Conservation (phyloP, 1,140 invertebrate genomes). For the Tenebrio molitor region DNA sequence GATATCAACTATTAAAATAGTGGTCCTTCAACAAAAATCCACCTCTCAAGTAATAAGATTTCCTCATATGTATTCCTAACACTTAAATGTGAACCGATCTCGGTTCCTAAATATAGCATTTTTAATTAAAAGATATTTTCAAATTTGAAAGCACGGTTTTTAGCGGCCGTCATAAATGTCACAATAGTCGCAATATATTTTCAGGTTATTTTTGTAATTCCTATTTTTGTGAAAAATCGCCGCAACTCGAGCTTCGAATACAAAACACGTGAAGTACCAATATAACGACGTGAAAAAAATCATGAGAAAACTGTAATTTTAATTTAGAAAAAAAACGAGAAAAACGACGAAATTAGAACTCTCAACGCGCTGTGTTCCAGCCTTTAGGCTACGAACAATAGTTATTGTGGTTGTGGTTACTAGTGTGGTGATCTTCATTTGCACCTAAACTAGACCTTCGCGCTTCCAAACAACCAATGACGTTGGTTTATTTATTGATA, state of each 20-base stretch:
- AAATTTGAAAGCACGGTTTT: background rate
- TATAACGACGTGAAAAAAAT: too few relatives aligned
- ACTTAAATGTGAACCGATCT: background rate
- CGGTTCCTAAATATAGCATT: background rate
- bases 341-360: constrained; percentile 37
- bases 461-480: background rate
- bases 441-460: constrained; percentile 7
- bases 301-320: constrained; percentile 22
- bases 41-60: background rate
- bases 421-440: constrained; percentile 31
- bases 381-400: constrained; percentile 39
- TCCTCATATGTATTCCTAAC: constrained; percentile 10
- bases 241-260: too few relatives aligned
- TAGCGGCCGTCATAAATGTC: constrained; percentile 16
- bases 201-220: background rate
- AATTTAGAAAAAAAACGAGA: constrained; percentile 12
- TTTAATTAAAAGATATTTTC: constrained; percentile 27
- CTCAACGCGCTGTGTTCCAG: constrained; percentile 23
- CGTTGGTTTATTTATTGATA: constrained; percentile 15
- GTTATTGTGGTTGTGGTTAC: constrained; percentile 39
- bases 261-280: too few relatives aligned
- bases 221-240: too few relatives aligned
- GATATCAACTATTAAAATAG: constrained; percentile 45
- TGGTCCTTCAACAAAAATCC: constrained; percentile 41
- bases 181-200: constrained; percentile 11